Evolutionary conservation across 2,113 vertebrate genomes (phyloP), one percentile per base, ranked within the genome.

Genomic region (Oostethus manadensis): DNA sequence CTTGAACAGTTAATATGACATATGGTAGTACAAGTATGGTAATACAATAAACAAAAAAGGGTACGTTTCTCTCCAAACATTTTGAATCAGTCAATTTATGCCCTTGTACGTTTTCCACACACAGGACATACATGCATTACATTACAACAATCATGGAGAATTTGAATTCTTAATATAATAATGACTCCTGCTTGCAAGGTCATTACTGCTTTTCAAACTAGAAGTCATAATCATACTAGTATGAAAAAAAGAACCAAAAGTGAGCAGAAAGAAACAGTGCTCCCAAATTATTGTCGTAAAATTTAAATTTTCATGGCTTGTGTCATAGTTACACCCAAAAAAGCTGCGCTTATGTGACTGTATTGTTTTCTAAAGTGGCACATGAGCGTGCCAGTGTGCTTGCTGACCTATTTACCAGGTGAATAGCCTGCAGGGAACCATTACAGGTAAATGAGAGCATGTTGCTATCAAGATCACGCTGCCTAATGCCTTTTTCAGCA

Each of bases 401-500:
- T 62, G 64, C n/a, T 80, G 67, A 81, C 66, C 77, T 70, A 63
- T 80, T 83, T 74, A 78, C 61, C 73, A 73, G 67, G 16, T 79
- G 76, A 84, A 82, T 69, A 74, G 73, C 74, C 55, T 54, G 58
- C 62, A 73, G 77, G 78, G 81, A 82, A 84, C 85, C 73, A 79
- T 82, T 79, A 81, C 55, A 38, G 60, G 40, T 81, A 74, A 79
- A 72, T 61, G 58, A 78, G 62, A 73, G 53, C 61, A 60, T 68
- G 74, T 69, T 68, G 50, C 60, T 23, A 67, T 81, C 74, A 78
- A 56, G 58, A 71, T 40, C n/a, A 42, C 23, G 51, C 40, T 51
- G 65, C 51, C 67, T 69, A 70, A 69, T 64, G 80, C 73, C 60
- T 50, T 77, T 60, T 60, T 56, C 59, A 44, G 50, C 44, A 47